Base-by-base conservation (phyloP, 2,888 invertebrate species). In the Agonopterix alstromeriana region DNA sequence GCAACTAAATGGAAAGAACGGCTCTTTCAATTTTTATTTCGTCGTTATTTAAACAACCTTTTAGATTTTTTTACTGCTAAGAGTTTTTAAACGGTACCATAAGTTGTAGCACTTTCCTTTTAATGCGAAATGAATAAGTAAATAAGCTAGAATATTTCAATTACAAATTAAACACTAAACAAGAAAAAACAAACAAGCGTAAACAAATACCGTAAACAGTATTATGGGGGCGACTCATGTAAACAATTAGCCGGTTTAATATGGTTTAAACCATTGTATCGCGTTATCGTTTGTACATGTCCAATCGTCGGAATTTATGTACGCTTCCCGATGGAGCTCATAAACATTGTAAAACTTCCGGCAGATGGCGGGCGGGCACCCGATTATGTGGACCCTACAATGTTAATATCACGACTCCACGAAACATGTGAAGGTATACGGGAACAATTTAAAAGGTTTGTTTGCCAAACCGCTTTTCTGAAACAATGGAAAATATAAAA, bases 271-370 rank as follows among this genome's bases (percentile, higher is more conserved):
- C 69, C 71, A 70, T 75, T 73, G 74, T 71, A 68, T 65, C 61
- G 63, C 61, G 72, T 74, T 82, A 81, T 79, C 78, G 68, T 72
- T 60, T 60, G 64, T 65, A 67, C 69, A 68, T 61, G 75, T 78
- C 77, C 77, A 77, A 77, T 77, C 70, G 77, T 73, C 70, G 66
- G 70, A 77, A 82, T 84, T 85, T 84, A 84, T 82, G 80, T 70
- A 73, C 74, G 76, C 75, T 82, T 80, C 74, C 84, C 83, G 73
- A 81, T 82, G 79, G 74, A 74, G 73, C 80, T 82, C 81, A 85
- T 85, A 86, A 84, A 86, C 82, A 82, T 82, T 83, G 83, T 79
- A 85, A 79, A 85, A 83, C 82, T 82, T 86, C 85, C 85, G 86
- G 79, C 82, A 83, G 78, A 81, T 83, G 82, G 81, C 73, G 72